Percentiles rank a stretch among this genome's conserved stretches.
Evolutionary conservation across 1,140 invertebrate genomes (phyloP).

Genomic region (Drosophila willistoni): DNA sequence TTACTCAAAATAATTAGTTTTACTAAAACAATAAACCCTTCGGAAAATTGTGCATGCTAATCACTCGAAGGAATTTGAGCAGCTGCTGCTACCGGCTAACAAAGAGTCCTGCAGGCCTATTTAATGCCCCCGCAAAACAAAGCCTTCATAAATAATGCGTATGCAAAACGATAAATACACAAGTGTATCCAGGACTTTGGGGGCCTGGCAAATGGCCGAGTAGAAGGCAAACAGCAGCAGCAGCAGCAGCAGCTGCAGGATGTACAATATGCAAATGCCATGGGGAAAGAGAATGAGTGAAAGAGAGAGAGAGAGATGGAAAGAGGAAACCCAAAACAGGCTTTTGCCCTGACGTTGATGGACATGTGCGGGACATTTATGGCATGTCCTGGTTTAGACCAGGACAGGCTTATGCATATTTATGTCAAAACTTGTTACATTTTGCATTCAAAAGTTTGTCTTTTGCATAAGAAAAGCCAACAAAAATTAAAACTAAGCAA

Average conservation of each 20-base stretch:
- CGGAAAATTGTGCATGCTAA: constrained; percentile 69
- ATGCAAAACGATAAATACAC: constrained; percentile 75
- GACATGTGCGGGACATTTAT: constrained; percentile 61
- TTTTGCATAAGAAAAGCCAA: constrained; percentile 59
- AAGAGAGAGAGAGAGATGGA: not conserved
- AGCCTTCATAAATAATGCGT: constrained; percentile 71
- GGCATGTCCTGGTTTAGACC: constrained; percentile 49
- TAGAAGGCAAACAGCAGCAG: constrained; percentile 35
- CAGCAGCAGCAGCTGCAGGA: constrained; percentile 1
- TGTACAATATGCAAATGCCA: constrained; percentile 61
- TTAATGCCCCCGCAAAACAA: constrained; percentile 52
- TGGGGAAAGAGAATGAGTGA: not conserved
- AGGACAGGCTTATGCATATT: constrained; percentile 75
- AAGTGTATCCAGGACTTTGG: constrained; percentile 40
- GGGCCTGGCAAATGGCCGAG: constrained; percentile 54
- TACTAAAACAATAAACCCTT: constrained; percentile 68
- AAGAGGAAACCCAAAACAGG: not conserved
- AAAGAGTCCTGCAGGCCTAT: constrained; percentile 44
- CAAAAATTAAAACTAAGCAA: constrained; percentile 42
- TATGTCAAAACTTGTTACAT: constrained; percentile 64
- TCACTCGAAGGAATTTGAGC: constrained; percentile 53
- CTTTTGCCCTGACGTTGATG: constrained; percentile 57
- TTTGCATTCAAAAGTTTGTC: constrained; percentile 51
- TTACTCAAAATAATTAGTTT: constrained; percentile 80
- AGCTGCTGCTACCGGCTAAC: constrained; percentile 43